Percentiles rank a stretch among this genome's conserved stretches.
Evolutionary conservation across 2,113 vertebrate genomes (phyloP).

Genomic region (Entelurus aequoreus): DNA sequence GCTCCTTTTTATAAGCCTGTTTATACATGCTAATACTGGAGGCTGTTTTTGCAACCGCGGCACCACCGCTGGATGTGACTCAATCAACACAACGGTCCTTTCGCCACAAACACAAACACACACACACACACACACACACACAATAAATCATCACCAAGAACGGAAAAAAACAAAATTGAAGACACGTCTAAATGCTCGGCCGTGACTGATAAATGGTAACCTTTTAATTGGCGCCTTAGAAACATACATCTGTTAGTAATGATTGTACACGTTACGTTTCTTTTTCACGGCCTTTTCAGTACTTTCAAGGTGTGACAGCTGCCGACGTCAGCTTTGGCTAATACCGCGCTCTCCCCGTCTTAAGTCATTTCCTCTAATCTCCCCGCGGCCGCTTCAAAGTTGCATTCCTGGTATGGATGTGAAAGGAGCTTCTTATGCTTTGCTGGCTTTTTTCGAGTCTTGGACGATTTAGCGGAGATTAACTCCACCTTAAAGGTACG

Average conservation of each 20-base stretch:
- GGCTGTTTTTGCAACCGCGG: slow-evolving; percentile 57
- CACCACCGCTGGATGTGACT: slow-evolving; percentile 56
- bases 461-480: background rate
- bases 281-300: background rate
- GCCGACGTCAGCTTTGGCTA: background rate
- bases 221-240: slow-evolving; percentile 2
- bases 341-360: slow-evolving; percentile 3
- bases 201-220: slow-evolving; percentile 22
- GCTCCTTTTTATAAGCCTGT: slow-evolving; percentile 68
- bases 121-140: slow-evolving; percentile 9
- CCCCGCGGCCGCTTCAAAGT: slow-evolving; percentile 8
- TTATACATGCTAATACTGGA: slow-evolving; percentile 69
- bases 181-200: slow-evolving; percentile 11
- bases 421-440: slow-evolving; percentile 8
- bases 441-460: slow-evolving; percentile 10
- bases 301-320: slow-evolving; percentile 12
- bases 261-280: background rate
- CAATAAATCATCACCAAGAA: slow-evolving; percentile 26
- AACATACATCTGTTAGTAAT: background rate
- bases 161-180: slow-evolving; percentile 12
- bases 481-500: background rate
- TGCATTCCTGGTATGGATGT: slow-evolving; percentile 18
- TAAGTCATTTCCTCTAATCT: slow-evolving; percentile 35
- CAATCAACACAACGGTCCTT: slow-evolving; percentile 51
- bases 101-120: background rate